These are phyloP conservation scores for Noctuana brunneofusca DNA, from an alignment of 2,888 invertebrate genomes.

Conservation along the genomic window DNA sequence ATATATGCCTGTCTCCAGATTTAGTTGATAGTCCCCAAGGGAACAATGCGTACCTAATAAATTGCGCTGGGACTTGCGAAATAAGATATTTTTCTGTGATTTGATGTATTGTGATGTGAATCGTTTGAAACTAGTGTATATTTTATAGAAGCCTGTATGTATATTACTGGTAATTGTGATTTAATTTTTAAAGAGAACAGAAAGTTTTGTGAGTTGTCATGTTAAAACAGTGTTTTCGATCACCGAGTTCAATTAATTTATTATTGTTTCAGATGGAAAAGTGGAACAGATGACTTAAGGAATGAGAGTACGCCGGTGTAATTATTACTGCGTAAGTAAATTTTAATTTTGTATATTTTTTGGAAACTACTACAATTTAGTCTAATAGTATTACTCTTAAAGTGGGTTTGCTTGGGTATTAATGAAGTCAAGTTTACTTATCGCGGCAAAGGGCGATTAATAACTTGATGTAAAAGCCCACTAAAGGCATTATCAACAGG, in stretches of 20 bases:
- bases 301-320: constrained; percentile 69
- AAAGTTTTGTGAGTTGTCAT: neutral
- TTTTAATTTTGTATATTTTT: neutral
- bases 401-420: neutral
- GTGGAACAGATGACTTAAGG: constrained; percentile 64
- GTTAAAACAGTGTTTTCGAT: neutral
- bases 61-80: constrained; percentile 16
- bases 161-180: neutral
- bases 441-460: constrained; percentile 24
- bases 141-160: neutral
- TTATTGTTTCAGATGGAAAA: constrained; percentile 69
- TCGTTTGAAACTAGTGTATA: neutral
- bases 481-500: constrained; percentile 31
- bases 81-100: constrained; percentile 25
- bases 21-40: constrained; percentile 29
- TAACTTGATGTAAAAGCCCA: constrained; percentile 18
- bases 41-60: constrained; percentile 28
- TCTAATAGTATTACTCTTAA: neutral
- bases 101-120: constrained; percentile 4
- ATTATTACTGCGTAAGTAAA: constrained; percentile 69
- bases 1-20: constrained; percentile 35
- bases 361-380: neutral
- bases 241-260: constrained; percentile 27
- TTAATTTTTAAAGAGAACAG: too few relatives aligned
- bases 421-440: constrained; percentile 1